Conservation (phyloP, 2,888 invertebrate species). For the Eupithecia pulchellata region DNA sequence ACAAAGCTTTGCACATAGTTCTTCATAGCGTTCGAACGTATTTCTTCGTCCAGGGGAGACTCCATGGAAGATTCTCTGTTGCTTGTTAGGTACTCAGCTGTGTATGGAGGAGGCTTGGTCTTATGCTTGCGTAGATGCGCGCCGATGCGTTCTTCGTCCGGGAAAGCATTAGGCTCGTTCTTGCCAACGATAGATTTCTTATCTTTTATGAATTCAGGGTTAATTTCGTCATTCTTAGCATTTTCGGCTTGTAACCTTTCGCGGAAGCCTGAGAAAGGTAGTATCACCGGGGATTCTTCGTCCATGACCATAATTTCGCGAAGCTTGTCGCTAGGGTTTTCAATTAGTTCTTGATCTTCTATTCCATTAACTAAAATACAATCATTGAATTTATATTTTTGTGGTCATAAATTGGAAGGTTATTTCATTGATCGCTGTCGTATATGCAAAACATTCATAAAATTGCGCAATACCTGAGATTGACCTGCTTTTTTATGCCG, state of each 20-base stretch:
- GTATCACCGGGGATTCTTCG: constrained; percentile 69
- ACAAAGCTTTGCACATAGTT: constrained; percentile 79
- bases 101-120: constrained; percentile 68
- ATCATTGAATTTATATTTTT: neutral
- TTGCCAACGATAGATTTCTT: constrained; percentile 70
- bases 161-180: constrained; percentile 64
- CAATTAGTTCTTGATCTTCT: constrained; percentile 53
- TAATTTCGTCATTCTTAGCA: constrained; percentile 50
- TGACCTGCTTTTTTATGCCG: neutral
- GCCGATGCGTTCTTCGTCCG: constrained; percentile 81
- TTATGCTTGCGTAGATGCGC: constrained; percentile 79
- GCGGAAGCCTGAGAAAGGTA: constrained; percentile 78
- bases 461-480: neutral
- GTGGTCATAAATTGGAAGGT: neutral
- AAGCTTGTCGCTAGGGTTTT: constrained; percentile 74
- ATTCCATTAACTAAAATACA: constrained; percentile 39
- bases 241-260: constrained; percentile 73
- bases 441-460: neutral
- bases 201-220: constrained; percentile 62
- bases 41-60: constrained; percentile 75
- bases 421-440: neutral
- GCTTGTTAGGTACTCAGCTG: constrained; percentile 75
- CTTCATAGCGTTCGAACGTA: constrained; percentile 75
- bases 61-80: constrained; percentile 57
- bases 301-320: constrained; percentile 71